phyloP scores from a whole-genome alignment of 2,113 vertebrate genomes.

The Rhadina sibilatrix region DNA sequence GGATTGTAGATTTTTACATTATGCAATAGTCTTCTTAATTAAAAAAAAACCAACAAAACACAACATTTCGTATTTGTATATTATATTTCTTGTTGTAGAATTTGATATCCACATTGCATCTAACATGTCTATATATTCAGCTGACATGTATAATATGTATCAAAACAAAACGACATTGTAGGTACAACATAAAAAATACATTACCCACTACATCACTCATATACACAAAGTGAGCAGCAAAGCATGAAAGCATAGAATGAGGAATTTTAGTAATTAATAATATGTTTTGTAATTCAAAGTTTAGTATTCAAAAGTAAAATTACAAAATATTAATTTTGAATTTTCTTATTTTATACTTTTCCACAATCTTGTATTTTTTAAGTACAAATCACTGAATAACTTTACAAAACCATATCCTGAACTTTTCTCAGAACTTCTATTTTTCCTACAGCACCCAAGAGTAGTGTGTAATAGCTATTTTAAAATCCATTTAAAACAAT shows the following conservation, averaged over 20 bases:
- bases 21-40: neutral
- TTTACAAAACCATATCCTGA: neutral
- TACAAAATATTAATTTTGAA: neutral
- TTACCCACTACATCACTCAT: neutral
- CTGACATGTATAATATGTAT: fast-evolving
- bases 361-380: neutral
- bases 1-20: neutral
- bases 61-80: neutral
- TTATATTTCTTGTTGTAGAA: neutral
- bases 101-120: neutral
- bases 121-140: neutral
- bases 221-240: neutral
- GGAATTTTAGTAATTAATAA: neutral
- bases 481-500: neutral
- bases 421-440: neutral
- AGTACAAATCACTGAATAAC: neutral
- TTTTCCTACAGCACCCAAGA: neutral
- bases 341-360: neutral
- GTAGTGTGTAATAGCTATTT: neutral
- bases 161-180: neutral
- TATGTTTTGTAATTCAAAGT: neutral
- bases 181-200: neutral
- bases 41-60: neutral
- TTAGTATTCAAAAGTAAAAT: neutral
- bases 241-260: neutral